Evolutionary conservation across 2,797 vertebrate genomes (phyloP).

Genomic region (Falco novaeseelandiae): DNA sequence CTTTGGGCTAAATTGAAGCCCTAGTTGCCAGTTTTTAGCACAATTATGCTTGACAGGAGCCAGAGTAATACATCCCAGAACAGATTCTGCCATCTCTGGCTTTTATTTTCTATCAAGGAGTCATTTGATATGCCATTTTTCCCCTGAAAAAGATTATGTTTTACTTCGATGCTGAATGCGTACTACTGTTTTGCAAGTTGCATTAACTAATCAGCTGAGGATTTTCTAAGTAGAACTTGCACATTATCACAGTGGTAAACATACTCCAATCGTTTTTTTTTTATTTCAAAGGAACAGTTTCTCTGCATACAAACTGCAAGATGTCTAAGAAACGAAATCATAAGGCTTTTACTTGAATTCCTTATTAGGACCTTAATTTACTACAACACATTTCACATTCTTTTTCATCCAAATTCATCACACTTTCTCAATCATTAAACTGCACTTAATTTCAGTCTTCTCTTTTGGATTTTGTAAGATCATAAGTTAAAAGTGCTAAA

Average conservation of each 20-base stretch:
- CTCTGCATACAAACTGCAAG: background rate
- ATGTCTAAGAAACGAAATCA: background rate
- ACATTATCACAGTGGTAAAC: background rate
- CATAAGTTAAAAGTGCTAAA: background rate
- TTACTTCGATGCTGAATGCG: background rate
- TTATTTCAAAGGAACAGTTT: background rate
- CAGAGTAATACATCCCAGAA: background rate
- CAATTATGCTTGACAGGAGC: background rate
- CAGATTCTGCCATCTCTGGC: background rate
- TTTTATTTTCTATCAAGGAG: background rate
- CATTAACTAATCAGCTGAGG: background rate
- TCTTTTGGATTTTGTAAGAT: background rate
- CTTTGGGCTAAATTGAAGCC: background rate
- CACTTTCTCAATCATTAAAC: background rate
- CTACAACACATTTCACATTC: background rate
- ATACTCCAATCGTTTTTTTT: background rate
- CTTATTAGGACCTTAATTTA: background rate
- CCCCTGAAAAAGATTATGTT: background rate
- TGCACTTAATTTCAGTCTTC: background rate
- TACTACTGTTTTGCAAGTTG: background rate
- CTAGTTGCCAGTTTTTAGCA: background rate
- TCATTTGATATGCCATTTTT: background rate
- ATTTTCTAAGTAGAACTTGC: background rate
- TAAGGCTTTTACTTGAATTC: background rate
- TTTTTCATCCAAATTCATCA: background rate